A percentile compares a stretch with the other conserved stretches of the same genome.
Conservation (phyloP, 2,797 vertebrate species). For the Tadarida brasiliensis region DNA sequence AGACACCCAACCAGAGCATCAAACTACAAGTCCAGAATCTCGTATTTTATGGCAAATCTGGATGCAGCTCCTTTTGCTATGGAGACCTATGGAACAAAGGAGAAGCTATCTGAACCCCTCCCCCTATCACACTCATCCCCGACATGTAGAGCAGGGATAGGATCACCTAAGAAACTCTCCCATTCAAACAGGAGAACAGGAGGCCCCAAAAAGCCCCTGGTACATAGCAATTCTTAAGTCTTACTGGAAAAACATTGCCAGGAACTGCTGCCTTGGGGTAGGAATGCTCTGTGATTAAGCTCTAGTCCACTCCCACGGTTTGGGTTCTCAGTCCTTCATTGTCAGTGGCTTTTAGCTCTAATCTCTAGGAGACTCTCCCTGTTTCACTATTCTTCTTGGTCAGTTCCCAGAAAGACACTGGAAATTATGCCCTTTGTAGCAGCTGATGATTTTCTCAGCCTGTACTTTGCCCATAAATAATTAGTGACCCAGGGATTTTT, state of each 20-base stretch:
- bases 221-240: background rate
- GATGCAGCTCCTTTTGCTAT: background rate
- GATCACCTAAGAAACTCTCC: background rate
- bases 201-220: background rate
- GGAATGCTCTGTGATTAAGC: background rate
- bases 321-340: too few species aligned
- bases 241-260: background rate
- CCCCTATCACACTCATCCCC: background rate
- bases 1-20: background rate
- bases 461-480: background rate
- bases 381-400: background rate
- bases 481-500: background rate
- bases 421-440: background rate
- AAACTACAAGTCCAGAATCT: background rate
- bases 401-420: background rate
- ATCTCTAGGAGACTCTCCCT: background rate
- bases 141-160: background rate
- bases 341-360: background rate
- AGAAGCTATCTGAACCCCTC: background rate
- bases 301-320: background rate
- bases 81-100: background rate
- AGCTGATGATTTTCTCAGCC: background rate
- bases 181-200: background rate
- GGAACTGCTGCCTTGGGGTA: background rate
- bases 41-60: background rate